phyloP scores from a whole-genome alignment of 1,140 invertebrate species.

The Drosophila obscura region DNA sequence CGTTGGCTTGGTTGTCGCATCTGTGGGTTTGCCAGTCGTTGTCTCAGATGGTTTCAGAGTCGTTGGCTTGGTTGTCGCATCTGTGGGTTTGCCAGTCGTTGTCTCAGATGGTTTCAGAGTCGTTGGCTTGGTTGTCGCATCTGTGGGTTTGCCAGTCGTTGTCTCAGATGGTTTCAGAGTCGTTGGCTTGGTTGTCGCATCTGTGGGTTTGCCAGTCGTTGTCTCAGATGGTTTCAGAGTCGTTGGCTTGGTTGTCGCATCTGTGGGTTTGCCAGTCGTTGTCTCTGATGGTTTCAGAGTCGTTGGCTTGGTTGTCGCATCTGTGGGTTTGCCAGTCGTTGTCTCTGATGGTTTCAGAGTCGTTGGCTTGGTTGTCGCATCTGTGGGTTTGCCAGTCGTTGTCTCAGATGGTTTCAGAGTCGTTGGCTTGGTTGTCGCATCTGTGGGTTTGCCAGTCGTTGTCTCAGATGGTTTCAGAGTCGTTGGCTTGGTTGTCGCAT shows the following conservation, averaged over 20 bases:
- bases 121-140: slow-evolving; percentile 1
- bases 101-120: background rate
- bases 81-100: slow-evolving; percentile 1
- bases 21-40: slow-evolving; percentile 1
- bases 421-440: slow-evolving; percentile 1
- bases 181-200: slow-evolving; percentile 1
- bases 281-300: background rate
- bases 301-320: slow-evolving; percentile 1
- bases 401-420: background rate
- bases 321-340: slow-evolving; percentile 1
- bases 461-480: background rate
- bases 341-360: background rate
- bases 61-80: slow-evolving; percentile 1
- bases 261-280: slow-evolving; percentile 1
- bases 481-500: slow-evolving; percentile 1
- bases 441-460: slow-evolving; percentile 1
- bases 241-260: slow-evolving; percentile 1
- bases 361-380: slow-evolving; percentile 1
- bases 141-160: slow-evolving; percentile 1
- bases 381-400: slow-evolving; percentile 1
- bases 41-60: background rate
- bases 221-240: background rate
- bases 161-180: background rate
- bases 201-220: slow-evolving; percentile 1
- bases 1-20: slow-evolving; percentile 1